Conservation (phyloP, 2,113 vertebrate species). For the Antennarius striatus region DNA sequence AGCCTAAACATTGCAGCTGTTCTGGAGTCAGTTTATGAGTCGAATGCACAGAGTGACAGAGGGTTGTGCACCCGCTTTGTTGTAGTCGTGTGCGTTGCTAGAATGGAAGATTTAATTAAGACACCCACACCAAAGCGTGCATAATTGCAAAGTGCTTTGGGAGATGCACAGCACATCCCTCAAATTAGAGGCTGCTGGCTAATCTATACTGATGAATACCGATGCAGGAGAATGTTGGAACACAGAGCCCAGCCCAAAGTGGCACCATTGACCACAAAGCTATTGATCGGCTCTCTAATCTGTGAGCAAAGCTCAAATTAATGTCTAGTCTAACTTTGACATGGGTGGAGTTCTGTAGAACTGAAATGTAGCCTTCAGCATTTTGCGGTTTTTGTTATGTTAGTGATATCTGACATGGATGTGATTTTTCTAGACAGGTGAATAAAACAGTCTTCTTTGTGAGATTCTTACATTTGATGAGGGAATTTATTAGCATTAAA, state of each 20-base stretch:
- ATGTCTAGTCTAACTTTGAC: background rate
- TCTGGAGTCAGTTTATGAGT: slow-evolving; percentile 7
- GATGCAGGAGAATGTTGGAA: slow-evolving; percentile 19
- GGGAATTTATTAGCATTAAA: slow-evolving; percentile 19
- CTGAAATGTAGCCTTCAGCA: background rate
- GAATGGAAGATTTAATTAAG: slow-evolving; percentile 56
- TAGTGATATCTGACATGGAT: slow-evolving; percentile 1
- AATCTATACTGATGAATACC: slow-evolving; percentile 29
- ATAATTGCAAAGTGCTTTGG: slow-evolving; percentile 36
- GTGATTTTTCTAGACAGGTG: background rate
- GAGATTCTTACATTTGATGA: background rate
- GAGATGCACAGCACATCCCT: slow-evolving; percentile 35
- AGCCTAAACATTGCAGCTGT: no score
- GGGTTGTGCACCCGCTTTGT: slow-evolving; percentile 23
- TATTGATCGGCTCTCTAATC: background rate
- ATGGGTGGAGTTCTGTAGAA: background rate
- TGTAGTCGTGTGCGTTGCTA: slow-evolving; percentile 7
- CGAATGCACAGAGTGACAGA: slow-evolving; percentile 12
- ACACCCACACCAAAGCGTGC: slow-evolving; percentile 41
- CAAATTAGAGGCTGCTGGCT: slow-evolving; percentile 37
- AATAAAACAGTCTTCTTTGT: background rate
- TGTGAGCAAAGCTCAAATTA: background rate
- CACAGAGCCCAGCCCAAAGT: background rate
- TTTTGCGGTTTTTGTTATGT: slow-evolving; percentile 9
- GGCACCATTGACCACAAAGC: background rate